Base-by-base conservation (phyloP, 2,113 vertebrate species). In the Ursus arctos region DNA sequence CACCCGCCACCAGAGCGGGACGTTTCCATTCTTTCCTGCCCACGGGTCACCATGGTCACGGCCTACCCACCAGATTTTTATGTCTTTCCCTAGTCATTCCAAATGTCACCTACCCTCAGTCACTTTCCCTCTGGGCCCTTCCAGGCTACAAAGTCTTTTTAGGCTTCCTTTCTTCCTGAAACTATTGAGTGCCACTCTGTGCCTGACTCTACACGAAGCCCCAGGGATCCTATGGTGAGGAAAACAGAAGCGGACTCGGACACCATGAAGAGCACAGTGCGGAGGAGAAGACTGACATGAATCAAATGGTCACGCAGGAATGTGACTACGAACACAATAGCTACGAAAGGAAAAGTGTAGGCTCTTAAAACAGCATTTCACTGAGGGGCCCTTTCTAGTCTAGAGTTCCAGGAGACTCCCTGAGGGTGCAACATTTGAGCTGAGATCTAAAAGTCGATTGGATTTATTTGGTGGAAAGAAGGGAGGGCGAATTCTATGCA, bases 161-260 rank as follows among this genome's bases (percentile, higher is more conserved):
- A 65, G 31, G 8, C 36, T 91, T 94, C 57, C 28, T 86, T 89
- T 31, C 63, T 95, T 91, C 69, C 19, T 53, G 31, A 96, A 90
- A 47, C 14, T 47, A 67, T 21, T 14, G 63, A 92, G 22, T 21
- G 22, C 40, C 55, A n/a, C 53, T n/a, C 31, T 33, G 4, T 83
- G 49, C 28, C 79, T 59, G 57, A 31, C 15, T 47, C 67, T 4
- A 33, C 22, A 18, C 13, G 36, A 84, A 88, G n/a, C 77, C 43
- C 61, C 82, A 91, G 0, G 18, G 2, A 53, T 65, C 47, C 49
- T 65, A 43, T 10, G 74, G 57, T 9, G 12, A 94, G 28, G 40
- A 71, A 91, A 83, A 61, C 13, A 51, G 22, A 65, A 88, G 53
- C 13, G 2, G 28, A 74, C 51, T 84, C 3, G 9, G 19, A 49